Evolutionary conservation across 2,113 vertebrate genomes (phyloP), one percentile per base, ranked within the genome.

Genomic region (Cyphomyrus discorhynchus): DNA sequence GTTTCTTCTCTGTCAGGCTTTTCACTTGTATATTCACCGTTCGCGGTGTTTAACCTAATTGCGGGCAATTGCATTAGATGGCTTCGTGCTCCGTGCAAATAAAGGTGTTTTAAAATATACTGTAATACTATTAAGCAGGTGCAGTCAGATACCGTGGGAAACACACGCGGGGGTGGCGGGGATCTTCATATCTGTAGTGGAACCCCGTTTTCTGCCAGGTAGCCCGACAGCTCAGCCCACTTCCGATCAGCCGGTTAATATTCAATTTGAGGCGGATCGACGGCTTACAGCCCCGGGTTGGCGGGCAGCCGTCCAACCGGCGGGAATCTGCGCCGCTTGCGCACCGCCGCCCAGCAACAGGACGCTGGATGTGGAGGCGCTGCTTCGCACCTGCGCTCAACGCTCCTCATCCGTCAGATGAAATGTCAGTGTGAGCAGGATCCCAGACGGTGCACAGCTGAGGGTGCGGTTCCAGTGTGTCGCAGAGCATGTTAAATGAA

Each of bases 341-440:
- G 83, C 83, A 49, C n/a, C 83, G 46, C 83, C 83, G 83, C 83
- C 83, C 83, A 86, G 83, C 83, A 86, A 86, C 83, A 86, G 83
- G 83, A 49, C 83, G 83, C 74, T 17, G 31, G 15, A 42, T 19
- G 74, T 3, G 74, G 74, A 80, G 35, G 74, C 74, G 35, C 74
- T 7, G 35, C 31, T 80, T 80, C 35, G 74, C 74, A 80, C 74
- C 74, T 74, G n/a, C 66, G n/a, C 66, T 35, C 19, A 10, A 15
- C 82, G 42, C 8, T 47, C 82, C 8, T 27, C 45, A 3, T 50
- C 45, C 11, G 9, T 47, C 46, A 11, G 24, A 50, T 24, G 45
- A 47, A 49, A 47, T 49, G 24, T 47, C 83, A n/a, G 83, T 5
- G 6, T 11, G 83, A 42, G 74, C 5, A 80, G 7, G n/a, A 8